Conservation (phyloP, 2,797 vertebrate genomes). For the Hozukius guyotensis region DNA sequence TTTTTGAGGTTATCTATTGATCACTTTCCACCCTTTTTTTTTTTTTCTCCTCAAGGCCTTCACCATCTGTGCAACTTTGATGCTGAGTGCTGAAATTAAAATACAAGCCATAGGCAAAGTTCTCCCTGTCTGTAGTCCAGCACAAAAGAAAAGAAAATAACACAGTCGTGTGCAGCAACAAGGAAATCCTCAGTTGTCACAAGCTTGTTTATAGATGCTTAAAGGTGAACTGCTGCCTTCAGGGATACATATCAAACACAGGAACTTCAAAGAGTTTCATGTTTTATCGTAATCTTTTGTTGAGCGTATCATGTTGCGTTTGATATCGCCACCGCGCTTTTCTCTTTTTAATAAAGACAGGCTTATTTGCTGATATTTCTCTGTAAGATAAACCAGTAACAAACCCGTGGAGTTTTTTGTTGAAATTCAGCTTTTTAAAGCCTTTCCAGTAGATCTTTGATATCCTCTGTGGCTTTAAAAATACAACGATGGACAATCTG, state of each 20-base stretch:
- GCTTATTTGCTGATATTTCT: constrained; percentile 17
- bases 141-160: background rate
- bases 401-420: background rate
- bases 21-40: constrained; percentile 39
- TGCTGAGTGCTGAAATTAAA: constrained; percentile 40
- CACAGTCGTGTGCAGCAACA: constrained; percentile 5
- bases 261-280: constrained; percentile 50
- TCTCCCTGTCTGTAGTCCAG: constrained; percentile 53
- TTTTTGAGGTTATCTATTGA: constrained; percentile 53
- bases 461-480: constrained; percentile 3
- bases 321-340: constrained; percentile 29
- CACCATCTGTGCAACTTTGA: constrained; percentile 63
- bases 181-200: constrained; percentile 51
- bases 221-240: constrained; percentile 64
- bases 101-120: constrained; percentile 52
- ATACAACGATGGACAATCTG: background rate
- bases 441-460: constrained; percentile 2
- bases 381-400: constrained; percentile 17
- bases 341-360: constrained; percentile 36
- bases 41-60: constrained; percentile 50
- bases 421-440: constrained; percentile 22
- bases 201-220: constrained; percentile 46
- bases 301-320: constrained; percentile 43
- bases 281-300: constrained; percentile 54
- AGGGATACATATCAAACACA: constrained; percentile 60